Percentiles rank a stretch among this genome's conserved stretches.
Evolutionary conservation across 2,113 vertebrate genomes (phyloP).

Genomic region (Scartelaos histophorus): DNA sequence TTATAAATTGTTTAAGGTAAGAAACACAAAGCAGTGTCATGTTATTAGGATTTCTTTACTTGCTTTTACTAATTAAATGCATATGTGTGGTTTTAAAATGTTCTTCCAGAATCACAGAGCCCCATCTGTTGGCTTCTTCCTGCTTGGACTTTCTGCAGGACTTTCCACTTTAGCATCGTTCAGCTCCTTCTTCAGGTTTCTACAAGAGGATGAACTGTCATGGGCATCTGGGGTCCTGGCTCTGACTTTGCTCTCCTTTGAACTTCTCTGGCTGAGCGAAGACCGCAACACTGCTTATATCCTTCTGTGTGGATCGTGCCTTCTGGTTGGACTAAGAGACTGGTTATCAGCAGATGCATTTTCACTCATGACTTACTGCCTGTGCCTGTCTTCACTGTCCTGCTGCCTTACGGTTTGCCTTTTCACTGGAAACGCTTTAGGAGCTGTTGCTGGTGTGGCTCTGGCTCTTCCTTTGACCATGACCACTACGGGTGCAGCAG

Average conservation of each 20-base stretch:
- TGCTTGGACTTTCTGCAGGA: constrained; percentile 70
- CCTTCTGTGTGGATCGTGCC: constrained; percentile 70
- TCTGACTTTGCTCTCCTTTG: constrained; percentile 70
- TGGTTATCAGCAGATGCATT: constrained; percentile 72
- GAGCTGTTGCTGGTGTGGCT: constrained; percentile 65
- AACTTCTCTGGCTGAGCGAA: constrained; percentile 77
- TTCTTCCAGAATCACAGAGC: constrained; percentile 73
- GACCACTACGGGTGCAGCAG: constrained; percentile 43
- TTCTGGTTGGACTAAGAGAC: constrained; percentile 64
- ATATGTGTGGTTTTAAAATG: background rate
- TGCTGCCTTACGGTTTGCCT: constrained; percentile 76
- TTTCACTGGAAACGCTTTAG: constrained; percentile 68
- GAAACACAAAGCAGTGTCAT: background rate
- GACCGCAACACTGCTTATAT: constrained; percentile 70
- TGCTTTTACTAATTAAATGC: background rate
- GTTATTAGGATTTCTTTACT: background rate
- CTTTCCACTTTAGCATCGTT: constrained; percentile 42
- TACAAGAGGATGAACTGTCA: constrained; percentile 63
- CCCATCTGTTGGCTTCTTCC: constrained; percentile 71
- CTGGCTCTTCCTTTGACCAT: constrained; percentile 71
- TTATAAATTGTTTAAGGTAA: constrained; percentile 73
- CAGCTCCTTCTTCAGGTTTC: constrained; percentile 29
- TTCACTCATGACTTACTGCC: constrained; percentile 66
- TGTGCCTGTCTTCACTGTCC: constrained; percentile 72
- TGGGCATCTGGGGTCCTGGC: constrained; percentile 68